Base-by-base conservation (phyloP, 2,888 invertebrate genomes). In the Leucophenga montana region DNA sequence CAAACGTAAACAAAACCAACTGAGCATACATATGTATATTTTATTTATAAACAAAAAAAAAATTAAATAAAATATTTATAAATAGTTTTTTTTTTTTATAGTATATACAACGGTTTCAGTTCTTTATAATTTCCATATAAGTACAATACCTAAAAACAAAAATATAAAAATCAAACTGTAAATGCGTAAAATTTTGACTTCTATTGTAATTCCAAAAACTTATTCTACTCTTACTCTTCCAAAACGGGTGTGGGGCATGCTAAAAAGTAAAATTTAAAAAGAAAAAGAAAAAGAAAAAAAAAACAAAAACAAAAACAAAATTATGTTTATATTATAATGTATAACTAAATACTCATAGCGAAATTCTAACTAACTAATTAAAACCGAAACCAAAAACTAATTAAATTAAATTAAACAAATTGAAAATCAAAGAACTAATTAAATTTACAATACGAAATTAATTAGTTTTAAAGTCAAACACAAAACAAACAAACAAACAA, bases 51-150 rank as follows among this genome's bases (percentile, higher is more conserved):
- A 39, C 3, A 39, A 39, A 39, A 39, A 39, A 5, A 39, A 13
- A 50, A 13, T 50, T 50, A 6, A 4, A 46, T 46, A 13, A 50
- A 50, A 46, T 4, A 46, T 46, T 14, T 46, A 46, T 14, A 4
- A 46, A 11, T 20, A 54, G 1, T 11, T 18, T 22, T 27, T 22
- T 56, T 56, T 27, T 16, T 53, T 22, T 56, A 9, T 22, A 22
- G 22, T 13, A 18, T 27, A 13, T 57, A 31, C 33, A 46, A 64
- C 46, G 62, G 62, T 64, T 64, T 64, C 62, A 64, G 62, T 57
- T 57, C n/a, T 22, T n/a, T 27, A n/a, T 50, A n/a, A 18, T n/a
- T 50, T 50, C 14, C 3, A 50, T n/a, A 50, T 48, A 13, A 13
- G 13, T 48, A 16, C n/a, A n/a, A n/a, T n/a, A 20, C 20, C 2